These are phyloP conservation scores for Pycnomerus fuliginosus DNA, from an alignment of 2,888 invertebrate genomes.

Conservation along the genomic window DNA sequence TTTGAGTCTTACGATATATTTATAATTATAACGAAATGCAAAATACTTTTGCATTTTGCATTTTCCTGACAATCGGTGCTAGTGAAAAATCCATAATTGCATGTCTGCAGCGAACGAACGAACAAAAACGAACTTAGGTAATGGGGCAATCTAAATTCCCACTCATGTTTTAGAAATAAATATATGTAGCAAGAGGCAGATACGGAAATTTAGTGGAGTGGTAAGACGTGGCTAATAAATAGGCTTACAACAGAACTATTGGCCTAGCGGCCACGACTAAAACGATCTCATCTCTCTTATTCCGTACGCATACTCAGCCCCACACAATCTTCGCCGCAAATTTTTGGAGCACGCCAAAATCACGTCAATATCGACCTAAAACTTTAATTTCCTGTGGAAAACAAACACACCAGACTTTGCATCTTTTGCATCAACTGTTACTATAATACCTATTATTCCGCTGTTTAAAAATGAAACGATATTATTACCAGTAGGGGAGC, in stretches of 20 bases:
- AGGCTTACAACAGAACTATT: conserved; percentile 27
- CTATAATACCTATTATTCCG: no score
- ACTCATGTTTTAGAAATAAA: conserved; percentile 27
- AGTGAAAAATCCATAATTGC: conserved; percentile 24
- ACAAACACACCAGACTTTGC: no score
- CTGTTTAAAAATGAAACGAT: no score
- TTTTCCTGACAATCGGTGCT: conserved; percentile 10
- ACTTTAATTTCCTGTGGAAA: no score
- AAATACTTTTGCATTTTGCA: background rate
- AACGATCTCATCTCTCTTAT: conserved; percentile 21
- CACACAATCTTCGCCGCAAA: conserved; percentile 12
- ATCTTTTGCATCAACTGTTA: no score
- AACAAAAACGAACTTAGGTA: conserved; percentile 17
- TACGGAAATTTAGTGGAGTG: conserved; percentile 26
- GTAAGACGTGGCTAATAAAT: conserved; percentile 28
- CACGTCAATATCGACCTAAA: no score
- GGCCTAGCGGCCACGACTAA: conserved; percentile 18
- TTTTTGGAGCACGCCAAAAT: conserved; percentile 12
- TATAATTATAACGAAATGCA: background rate
- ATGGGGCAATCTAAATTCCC: conserved; percentile 26
- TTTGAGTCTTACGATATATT: no score
- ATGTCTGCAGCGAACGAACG: conserved; percentile 14
- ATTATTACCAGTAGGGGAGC: no score
- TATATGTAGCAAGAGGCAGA: conserved; percentile 24
- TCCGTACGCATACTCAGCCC: conserved; percentile 20